Evolutionary conservation across 1,140 invertebrate species (phyloP).

Genomic region (Propsilocerus akamusi): DNA sequence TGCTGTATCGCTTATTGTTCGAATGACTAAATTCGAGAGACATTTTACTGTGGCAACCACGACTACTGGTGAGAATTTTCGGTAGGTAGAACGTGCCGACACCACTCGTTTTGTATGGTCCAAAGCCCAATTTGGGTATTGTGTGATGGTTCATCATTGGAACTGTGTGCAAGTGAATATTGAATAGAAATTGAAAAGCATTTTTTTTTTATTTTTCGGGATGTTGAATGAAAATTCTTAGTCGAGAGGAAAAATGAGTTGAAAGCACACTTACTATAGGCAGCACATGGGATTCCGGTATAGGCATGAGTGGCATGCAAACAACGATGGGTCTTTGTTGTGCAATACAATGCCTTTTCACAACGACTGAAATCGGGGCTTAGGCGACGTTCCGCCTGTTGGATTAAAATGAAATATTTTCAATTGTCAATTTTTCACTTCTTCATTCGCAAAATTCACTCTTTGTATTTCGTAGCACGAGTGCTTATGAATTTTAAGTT

Average conservation of each 20-base stretch:
- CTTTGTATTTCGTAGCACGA: too few species aligned
- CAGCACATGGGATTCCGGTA: slow-evolving; percentile 68
- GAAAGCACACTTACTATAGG: slow-evolving; percentile 48
- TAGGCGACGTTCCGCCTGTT: slow-evolving; percentile 26
- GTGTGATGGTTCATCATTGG: slow-evolving; percentile 52
- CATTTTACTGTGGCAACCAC: slow-evolving; percentile 26
- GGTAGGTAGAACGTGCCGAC: slow-evolving; percentile 25
- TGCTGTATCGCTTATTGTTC: slow-evolving; percentile 42
- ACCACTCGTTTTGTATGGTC: slow-evolving; percentile 21
- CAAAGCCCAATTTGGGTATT: slow-evolving; percentile 43
- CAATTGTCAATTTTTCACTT: too few species aligned
- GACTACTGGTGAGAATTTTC: slow-evolving; percentile 20
- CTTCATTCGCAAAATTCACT: too few species aligned
- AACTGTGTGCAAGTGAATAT: slow-evolving; percentile 28
- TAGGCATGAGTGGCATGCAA: slow-evolving; percentile 80
- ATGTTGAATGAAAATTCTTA: slow-evolving; percentile 4
- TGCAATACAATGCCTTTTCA: slow-evolving; percentile 40
- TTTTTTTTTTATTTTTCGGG: slow-evolving; percentile 16
- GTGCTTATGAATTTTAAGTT: too few species aligned
- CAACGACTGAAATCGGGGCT: slow-evolving; percentile 34
- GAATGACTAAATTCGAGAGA: slow-evolving; percentile 62
- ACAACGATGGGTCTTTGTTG: slow-evolving; percentile 67
- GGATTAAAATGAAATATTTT: not conserved
- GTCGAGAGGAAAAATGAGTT: not conserved
- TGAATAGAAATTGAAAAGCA: slow-evolving; percentile 3